phyloP scores from a whole-genome alignment of 2,113 vertebrate species.

The Aphyosemion australe region DNA sequence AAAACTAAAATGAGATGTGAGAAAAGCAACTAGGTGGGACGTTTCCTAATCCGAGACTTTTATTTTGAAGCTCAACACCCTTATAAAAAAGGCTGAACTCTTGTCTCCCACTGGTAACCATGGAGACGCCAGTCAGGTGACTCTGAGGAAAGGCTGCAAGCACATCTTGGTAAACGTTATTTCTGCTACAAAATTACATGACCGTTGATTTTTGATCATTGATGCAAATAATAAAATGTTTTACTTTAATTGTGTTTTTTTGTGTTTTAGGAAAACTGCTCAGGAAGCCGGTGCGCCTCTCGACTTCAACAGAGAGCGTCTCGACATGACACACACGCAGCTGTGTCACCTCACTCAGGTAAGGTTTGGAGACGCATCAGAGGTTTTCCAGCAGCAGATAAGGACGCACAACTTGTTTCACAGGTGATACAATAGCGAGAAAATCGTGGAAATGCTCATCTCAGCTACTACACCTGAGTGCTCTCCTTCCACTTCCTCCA shows the following conservation, averaged over 20 bases:
- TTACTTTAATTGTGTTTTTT: no score
- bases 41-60: not conserved
- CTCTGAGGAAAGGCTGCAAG: slow-evolving; percentile 44
- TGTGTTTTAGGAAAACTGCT: slow-evolving; percentile 46
- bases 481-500: slow-evolving; percentile 6
- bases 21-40: not conserved
- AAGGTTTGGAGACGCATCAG: not conserved
- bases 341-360: slow-evolving; percentile 29
- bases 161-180: slow-evolving; percentile 45
- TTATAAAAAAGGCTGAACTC: slow-evolving; percentile 39
- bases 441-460: slow-evolving; percentile 23
- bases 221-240: no score
- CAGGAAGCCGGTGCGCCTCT: slow-evolving; percentile 23
- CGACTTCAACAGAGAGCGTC: slow-evolving; percentile 1
- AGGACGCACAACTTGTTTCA: not conserved
- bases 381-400: not conserved
- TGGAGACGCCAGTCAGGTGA: slow-evolving; percentile 51
- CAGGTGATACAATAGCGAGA: slow-evolving; percentile 13
- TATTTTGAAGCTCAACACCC: slow-evolving; percentile 27
- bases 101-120: slow-evolving; percentile 34
- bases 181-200: not conserved
- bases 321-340: not conserved
- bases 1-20: not conserved
- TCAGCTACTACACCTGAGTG: slow-evolving; percentile 43
- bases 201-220: not conserved